Percentiles rank a stretch among this genome's conserved stretches.
phyloP scores from a whole-genome alignment of 1,140 invertebrate genomes.

The Hylyphantes graminicola region DNA sequence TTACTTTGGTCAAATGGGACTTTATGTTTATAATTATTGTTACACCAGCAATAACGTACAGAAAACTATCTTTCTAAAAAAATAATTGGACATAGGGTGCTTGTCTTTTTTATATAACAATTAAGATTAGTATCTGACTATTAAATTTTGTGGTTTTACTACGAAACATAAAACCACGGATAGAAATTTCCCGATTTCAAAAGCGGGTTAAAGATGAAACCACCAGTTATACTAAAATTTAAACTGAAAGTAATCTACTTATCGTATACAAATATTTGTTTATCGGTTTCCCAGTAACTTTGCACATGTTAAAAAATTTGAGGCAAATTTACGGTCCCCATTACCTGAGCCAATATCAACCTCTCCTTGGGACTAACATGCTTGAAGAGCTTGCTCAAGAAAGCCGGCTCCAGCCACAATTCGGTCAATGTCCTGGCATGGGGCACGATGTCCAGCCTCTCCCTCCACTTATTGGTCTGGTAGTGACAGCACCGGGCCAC shows the following conservation, averaged over 20 bases:
- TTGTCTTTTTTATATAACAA: too few relatives aligned
- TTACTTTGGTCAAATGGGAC: too few relatives aligned
- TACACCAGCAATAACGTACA: too few relatives aligned
- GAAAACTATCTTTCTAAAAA: too few relatives aligned
- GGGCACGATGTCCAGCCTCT: slow-evolving; percentile 62
- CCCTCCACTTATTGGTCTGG: slow-evolving; percentile 61
- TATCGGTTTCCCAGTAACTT: too few relatives aligned
- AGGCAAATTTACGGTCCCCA: not conserved
- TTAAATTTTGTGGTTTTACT: not conserved
- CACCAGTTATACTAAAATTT: too few relatives aligned
- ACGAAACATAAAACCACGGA: not conserved
- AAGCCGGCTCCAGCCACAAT: slow-evolving; percentile 83
- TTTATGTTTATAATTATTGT: too few relatives aligned
- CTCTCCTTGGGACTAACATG: slow-evolving; percentile 86
- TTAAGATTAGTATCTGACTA: too few relatives aligned
- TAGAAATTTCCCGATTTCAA: not conserved
- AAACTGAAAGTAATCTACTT: too few relatives aligned
- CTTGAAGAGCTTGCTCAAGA: slow-evolving; percentile 84
- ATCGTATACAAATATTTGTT: too few relatives aligned
- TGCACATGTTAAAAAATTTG: not conserved
- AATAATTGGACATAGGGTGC: too few relatives aligned
- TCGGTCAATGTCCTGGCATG: slow-evolving; percentile 73
- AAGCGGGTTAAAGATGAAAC: too few relatives aligned
- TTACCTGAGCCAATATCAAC: slow-evolving; percentile 75
- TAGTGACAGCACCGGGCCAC: slow-evolving; percentile 53